Percentiles rank a stretch among this genome's conserved stretches.
Evolutionary conservation across 2,888 invertebrate genomes (phyloP).

Genomic region (Choristoneura rosaceana): DNA sequence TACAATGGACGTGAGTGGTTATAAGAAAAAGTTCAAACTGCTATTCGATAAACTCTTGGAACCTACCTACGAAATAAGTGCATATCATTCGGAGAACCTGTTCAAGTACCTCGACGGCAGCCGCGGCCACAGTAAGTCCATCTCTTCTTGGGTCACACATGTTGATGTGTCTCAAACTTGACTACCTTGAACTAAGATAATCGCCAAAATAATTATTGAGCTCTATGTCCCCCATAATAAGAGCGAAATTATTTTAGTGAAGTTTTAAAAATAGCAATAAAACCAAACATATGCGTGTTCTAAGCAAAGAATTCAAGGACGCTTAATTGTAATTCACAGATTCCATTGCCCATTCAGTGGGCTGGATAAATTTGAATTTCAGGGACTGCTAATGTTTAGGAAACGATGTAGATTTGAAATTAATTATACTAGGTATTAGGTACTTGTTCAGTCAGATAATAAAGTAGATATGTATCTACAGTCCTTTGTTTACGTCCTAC

Average conservation of each 20-base stretch:
- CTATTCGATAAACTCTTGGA: slow-evolving; percentile 54
- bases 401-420: not conserved
- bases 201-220: not conserved
- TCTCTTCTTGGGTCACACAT: not conserved
- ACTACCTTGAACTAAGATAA: slow-evolving; percentile 4
- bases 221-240: not conserved
- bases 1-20: slow-evolving; percentile 54
- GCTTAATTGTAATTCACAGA: not conserved
- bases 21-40: slow-evolving; percentile 53
- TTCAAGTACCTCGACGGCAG: slow-evolving; percentile 51
- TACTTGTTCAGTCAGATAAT: not conserved
- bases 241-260: not conserved
- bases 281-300: not conserved
- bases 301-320: not conserved
- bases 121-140: slow-evolving; percentile 43
- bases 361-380: not conserved
- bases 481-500: too few relatives aligned
- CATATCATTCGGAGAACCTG: slow-evolving; percentile 51
- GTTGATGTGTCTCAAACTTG: not conserved
- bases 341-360: too few relatives aligned
- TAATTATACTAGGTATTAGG: not conserved
- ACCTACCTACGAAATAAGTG: slow-evolving; percentile 52
- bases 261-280: not conserved
- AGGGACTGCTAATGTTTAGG: not conserved
- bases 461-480: too few relatives aligned